Conservation (phyloP, 1,140 invertebrate genomes). For the Tachypleus tridentatus region DNA sequence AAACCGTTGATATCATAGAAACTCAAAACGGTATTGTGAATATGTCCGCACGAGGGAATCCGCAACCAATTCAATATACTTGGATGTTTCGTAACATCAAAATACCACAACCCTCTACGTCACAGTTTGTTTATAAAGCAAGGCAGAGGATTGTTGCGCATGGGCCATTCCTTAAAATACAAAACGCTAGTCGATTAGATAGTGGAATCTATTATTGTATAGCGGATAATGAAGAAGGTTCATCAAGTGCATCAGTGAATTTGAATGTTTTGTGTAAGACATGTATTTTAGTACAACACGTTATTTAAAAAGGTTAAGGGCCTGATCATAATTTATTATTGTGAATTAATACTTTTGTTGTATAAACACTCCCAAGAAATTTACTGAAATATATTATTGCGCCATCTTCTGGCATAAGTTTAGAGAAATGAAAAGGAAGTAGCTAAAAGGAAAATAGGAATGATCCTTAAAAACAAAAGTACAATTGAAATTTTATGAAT, state of each 20-base stretch:
- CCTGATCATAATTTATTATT: too few relatives aligned
- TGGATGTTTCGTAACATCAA: constrained; percentile 46
- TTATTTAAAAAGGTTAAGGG: too few relatives aligned
- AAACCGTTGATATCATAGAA: constrained; percentile 51
- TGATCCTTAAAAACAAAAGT: too few relatives aligned
- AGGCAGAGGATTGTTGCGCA: constrained; percentile 49
- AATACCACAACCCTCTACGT: too few relatives aligned
- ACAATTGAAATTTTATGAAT: too few relatives aligned
- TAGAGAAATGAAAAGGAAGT: too few relatives aligned
- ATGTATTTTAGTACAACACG: too few relatives aligned
- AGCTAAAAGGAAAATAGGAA: too few relatives aligned
- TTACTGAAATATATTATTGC: too few relatives aligned
- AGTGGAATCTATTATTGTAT: constrained; percentile 75
- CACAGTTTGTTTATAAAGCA: background rate
- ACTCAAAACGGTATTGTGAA: constrained; percentile 66
- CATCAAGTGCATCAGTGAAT: constrained; percentile 59
- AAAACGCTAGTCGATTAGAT: constrained; percentile 60
- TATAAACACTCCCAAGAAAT: too few relatives aligned
- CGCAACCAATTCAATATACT: constrained; percentile 59
- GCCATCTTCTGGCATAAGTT: too few relatives aligned
- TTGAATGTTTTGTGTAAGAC: constrained; percentile 82
- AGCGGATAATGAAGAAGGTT: constrained; percentile 77
- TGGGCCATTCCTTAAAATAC: constrained; percentile 69
- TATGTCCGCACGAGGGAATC: constrained; percentile 71
- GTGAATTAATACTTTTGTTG: too few relatives aligned